A percentile compares a stretch with the other conserved stretches of the same genome.
These are phyloP conservation scores for Cyphomyrus plagiostoma DNA, from an alignment of 2,113 vertebrate species.

Conservation along the genomic window DNA sequence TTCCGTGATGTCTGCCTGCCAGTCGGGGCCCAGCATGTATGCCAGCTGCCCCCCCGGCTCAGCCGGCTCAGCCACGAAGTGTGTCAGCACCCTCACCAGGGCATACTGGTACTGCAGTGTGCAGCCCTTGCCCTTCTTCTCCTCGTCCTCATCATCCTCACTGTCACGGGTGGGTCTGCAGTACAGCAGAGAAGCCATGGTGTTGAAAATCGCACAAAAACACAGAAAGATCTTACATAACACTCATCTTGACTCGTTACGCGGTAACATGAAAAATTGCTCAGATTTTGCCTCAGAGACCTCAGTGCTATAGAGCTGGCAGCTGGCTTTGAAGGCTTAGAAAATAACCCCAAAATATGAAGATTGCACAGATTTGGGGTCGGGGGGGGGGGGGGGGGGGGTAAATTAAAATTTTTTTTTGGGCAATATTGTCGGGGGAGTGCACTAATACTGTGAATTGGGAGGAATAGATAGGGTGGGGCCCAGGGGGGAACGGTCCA, in stretches of 20 bases:
- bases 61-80: conserved; percentile 80
- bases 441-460: too few species aligned
- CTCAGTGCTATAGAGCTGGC: background rate
- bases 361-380: background rate
- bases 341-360: background rate
- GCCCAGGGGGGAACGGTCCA: too few species aligned
- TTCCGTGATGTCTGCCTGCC: conserved; percentile 92
- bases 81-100: conserved; percentile 82
- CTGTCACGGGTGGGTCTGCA: conserved; percentile 88
- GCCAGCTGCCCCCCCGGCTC: conserved; percentile 69
- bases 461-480: too few species aligned
- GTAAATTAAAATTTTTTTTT: too few species aligned
- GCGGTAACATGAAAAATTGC: background rate
- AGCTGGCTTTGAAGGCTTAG: background rate
- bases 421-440: too few species aligned
- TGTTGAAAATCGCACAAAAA: background rate
- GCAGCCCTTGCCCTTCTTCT: conserved; percentile 82
- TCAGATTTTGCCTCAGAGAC: background rate
- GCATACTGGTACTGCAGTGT: conserved; percentile 93
- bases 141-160: conserved; percentile 93
- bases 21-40: conserved; percentile 84
- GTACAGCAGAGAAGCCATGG: background rate
- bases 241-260: background rate
- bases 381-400: background rate
- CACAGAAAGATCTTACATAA: background rate